A percentile compares a stretch with the other conserved stretches of the same genome.
phyloP scores from a whole-genome alignment of 2,113 vertebrate genomes.

The Melanostigma gelatinosum region DNA sequence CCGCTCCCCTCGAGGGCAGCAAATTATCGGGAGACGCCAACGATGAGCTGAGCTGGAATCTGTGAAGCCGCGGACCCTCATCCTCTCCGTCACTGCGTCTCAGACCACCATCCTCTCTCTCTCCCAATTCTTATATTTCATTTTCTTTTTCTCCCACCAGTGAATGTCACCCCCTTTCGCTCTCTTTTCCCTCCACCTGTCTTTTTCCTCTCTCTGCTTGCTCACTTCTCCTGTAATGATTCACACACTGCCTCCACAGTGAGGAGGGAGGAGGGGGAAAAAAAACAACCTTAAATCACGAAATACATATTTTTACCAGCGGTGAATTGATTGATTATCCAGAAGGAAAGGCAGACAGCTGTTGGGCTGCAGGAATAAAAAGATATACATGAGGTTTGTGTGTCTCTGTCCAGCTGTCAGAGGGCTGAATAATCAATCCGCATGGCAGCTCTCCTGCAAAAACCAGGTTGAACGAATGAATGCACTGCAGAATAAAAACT shows the following conservation, averaged over 20 bases:
- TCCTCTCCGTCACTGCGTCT: conserved; percentile 51
- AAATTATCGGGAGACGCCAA: conserved; percentile 68
- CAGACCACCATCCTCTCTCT: conserved; percentile 46
- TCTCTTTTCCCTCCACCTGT: conserved; percentile 41
- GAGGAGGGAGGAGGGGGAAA: neutral
- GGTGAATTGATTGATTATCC: conserved; percentile 66
- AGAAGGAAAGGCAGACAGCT: conserved; percentile 53
- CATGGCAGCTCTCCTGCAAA: conserved; percentile 32
- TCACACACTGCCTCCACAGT: conserved; percentile 51
- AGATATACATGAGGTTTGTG: conserved; percentile 34
- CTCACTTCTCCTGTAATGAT: conserved; percentile 47
- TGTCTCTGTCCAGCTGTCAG: conserved; percentile 59
- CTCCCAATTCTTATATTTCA: conserved; percentile 54
- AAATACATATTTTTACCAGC: conserved; percentile 64
- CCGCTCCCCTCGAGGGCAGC: conserved; percentile 52
- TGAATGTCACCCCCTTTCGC: conserved; percentile 64
- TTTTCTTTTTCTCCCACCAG: conserved; percentile 24
- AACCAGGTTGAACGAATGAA: conserved; percentile 50
- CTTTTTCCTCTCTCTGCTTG: conserved; percentile 7
- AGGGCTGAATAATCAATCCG: conserved; percentile 35
- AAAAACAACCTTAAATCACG: conserved; percentile 50
- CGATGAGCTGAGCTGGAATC: conserved; percentile 68
- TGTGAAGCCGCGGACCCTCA: conserved; percentile 58
- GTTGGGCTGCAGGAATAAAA: conserved; percentile 16
- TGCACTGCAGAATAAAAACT: conserved; percentile 28